Evolutionary conservation across 2,113 vertebrate genomes (phyloP), one percentile per base, ranked within the genome.

Genomic region (Dolichallabes microphthalmus): DNA sequence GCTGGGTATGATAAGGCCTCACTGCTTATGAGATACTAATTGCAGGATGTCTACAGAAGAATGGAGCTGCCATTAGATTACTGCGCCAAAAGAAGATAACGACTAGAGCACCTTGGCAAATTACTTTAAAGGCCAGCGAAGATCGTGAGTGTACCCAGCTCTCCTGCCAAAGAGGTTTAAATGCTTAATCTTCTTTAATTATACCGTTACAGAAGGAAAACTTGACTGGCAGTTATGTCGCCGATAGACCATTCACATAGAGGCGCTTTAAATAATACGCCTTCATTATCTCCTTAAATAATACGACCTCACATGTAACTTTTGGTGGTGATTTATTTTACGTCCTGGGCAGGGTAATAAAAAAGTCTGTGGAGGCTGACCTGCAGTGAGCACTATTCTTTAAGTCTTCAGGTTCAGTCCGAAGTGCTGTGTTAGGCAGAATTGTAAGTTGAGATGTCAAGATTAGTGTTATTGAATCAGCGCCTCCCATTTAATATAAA

Each of bases 101-200:
- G 79, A 84, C 82, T 87, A 68, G 20, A 82, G 75, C 86, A 88
- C 89, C 88, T 89, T 75, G 64, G 25, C 81, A 83, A 55, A 66
- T 86, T 76, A 78, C 80, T 85, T 89, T 86, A 84, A 88, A 85
- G 89, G 82, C 84, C 84, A 81, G 77, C 35, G 64, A 86, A 87
- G 82, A 86, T 79, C 35, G 80, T 53, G 86, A 60, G 86, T 84
- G 75, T 71, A 84, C 83, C 45, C 80, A 75, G 39, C 86, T 86
- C 86, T 88, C 58, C 84, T 82, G 80, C 87, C 82, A 86, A 71
- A 75, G 78, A 81, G 80, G 77, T 89, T 91, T 89, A 89, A 91
- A 89, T 78, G 74, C 88, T 90, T 89, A 91, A 91, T 90, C 60
- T 58, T 53, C 82, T 90, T 90, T 90, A 91, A 91, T 91, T 90